Evolutionary conservation across 2,113 vertebrate species (phyloP), one percentile per base, ranked within the genome.

Genomic region (Psettodes erumei): DNA sequence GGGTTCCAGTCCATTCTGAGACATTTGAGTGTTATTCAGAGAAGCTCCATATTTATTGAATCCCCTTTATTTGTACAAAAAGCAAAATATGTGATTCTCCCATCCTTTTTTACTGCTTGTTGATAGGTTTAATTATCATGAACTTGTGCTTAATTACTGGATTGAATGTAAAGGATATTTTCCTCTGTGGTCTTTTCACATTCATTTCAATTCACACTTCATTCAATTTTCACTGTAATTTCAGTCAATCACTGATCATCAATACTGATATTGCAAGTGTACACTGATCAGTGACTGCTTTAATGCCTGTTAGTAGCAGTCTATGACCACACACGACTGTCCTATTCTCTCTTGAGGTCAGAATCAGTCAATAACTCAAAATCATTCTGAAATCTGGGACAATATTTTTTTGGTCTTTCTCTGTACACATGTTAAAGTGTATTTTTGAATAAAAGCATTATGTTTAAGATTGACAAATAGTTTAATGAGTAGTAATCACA

Each of bases 21-120:
- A 45, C 21, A 10, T 63, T 38, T 58, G 8, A 66, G 15, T 75
- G 6, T 71, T 59, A 53, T 59, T 59, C 62, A 69, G 33, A 71
- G 15, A 21, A 60, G 43, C 3, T 38, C 13, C 42, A 64, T 11
- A 59, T 53, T 42, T 18, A 54, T 5, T 56, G n/a, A 40, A 38
- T 30, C 50, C 5, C 2, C 35, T 18, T 65, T 27, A 2, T 70
- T 75, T 37, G 6, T n/a, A 45, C 11, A 16, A 45, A 16, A 18
- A 18, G 6, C 15, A 45, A 18, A 15, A 43, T 13, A 43, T 43
- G n/a, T n/a, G 15, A 35, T 32, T 35, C n/a, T n/a, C n/a, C n/a
- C n/a, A n/a, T n/a, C n/a, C n/a, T n/a, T n/a, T n/a, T n/a, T n/a
- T n/a, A n/a, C n/a, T n/a, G n/a, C n/a, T n/a, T 8, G 21, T 48